phyloP scores from a whole-genome alignment of 2,888 invertebrate species.

The Lithodes maja region DNA sequence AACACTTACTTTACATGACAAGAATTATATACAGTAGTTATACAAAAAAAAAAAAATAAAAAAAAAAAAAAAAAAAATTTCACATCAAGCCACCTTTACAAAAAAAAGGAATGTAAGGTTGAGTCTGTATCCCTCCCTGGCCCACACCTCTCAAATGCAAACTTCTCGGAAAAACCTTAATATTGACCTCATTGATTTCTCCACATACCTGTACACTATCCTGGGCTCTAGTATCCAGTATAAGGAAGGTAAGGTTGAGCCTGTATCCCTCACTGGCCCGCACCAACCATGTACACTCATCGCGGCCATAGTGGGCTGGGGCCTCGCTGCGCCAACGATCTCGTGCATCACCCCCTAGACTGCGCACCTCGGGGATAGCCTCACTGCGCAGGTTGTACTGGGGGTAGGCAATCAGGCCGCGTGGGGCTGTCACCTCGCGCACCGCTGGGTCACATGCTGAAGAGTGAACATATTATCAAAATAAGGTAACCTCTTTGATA shows the following conservation, averaged over 20 bases:
- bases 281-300: slow-evolving; percentile 58
- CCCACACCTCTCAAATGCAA: slow-evolving; percentile 54
- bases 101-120: too few relatives aligned
- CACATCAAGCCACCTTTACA: too few relatives aligned
- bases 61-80: too few relatives aligned
- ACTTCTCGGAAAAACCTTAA: slow-evolving; percentile 22
- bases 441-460: slow-evolving; percentile 54
- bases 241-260: slow-evolving; percentile 52
- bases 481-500: too few relatives aligned
- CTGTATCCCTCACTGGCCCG: slow-evolving; percentile 58
- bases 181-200: too few relatives aligned
- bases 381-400: slow-evolving; percentile 45
- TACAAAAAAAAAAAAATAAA: too few relatives aligned
- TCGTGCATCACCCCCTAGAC: not conserved
- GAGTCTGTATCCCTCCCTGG: slow-evolving; percentile 55
- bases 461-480: too few relatives aligned
- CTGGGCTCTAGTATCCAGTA: slow-evolving; percentile 49
- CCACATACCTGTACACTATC: slow-evolving; percentile 31
- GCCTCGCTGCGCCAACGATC: not conserved
- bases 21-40: too few relatives aligned
- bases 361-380: not conserved
- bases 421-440: slow-evolving; percentile 43
- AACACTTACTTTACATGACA: too few relatives aligned
- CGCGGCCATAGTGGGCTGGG: slow-evolving; percentile 42
- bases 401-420: slow-evolving; percentile 52